phyloP scores from a whole-genome alignment of 92 coral and sea anemone genomes.

The Parazoanthus swiftii region DNA sequence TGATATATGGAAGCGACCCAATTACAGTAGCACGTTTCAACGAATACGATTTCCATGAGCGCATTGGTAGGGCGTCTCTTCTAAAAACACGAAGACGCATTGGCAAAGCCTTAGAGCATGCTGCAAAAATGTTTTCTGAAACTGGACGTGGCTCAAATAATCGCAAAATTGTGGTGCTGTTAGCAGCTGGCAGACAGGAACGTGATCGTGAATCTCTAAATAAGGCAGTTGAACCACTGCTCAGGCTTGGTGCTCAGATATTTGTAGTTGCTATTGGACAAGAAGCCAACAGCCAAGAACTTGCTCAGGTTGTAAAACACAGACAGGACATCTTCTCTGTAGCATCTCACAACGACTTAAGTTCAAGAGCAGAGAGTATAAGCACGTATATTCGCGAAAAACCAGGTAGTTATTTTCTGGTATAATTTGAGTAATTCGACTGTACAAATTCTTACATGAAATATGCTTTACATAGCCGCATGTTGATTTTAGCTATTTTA shows the following conservation, averaged over 20 bases:
- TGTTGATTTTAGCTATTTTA: too few species aligned
- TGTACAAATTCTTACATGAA: too few species aligned
- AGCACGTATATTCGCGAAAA: slow-evolving; percentile 55
- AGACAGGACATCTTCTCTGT: slow-evolving; percentile 54
- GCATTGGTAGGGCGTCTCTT: slow-evolving; percentile 11
- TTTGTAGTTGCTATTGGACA: slow-evolving; percentile 72
- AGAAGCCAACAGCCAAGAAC: slow-evolving; percentile 51
- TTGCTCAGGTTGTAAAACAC: slow-evolving; percentile 51
- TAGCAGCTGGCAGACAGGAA: slow-evolving; percentile 65
- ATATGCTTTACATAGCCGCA: too few species aligned
- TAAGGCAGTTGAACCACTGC: slow-evolving; percentile 52
- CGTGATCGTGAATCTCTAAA: slow-evolving; percentile 32
- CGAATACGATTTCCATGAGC: slow-evolving; percentile 10
- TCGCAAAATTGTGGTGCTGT: slow-evolving; percentile 73
- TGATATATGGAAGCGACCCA: slow-evolving; percentile 64
- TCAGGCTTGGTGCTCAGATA: slow-evolving; percentile 60
- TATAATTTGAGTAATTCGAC: too few species aligned
- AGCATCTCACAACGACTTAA: slow-evolving; percentile 54
- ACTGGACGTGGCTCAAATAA: slow-evolving; percentile 53
- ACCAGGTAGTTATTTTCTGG: slow-evolving; percentile 46
- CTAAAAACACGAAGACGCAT: slow-evolving; percentile 46
- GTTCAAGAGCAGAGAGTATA: slow-evolving; percentile 29
- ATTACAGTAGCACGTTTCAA: slow-evolving; percentile 56
- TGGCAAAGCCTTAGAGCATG: slow-evolving; percentile 63
- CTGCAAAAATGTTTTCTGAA: slow-evolving; percentile 51